A percentile compares a stretch with the other conserved stretches of the same genome.
phyloP scores from a whole-genome alignment of 2,888 invertebrate genomes.

The Xanthia togata region DNA sequence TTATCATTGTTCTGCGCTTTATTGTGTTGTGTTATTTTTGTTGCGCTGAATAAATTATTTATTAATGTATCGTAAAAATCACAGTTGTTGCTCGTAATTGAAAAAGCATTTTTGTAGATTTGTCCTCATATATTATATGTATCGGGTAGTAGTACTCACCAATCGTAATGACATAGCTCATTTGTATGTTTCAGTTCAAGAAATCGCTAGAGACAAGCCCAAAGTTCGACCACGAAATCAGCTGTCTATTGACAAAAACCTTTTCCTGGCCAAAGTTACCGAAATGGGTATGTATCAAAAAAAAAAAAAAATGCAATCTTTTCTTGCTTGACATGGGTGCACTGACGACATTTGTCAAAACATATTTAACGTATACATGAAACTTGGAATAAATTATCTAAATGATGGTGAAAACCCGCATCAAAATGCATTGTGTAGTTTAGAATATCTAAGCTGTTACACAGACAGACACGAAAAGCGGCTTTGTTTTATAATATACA shows the following conservation, averaged over 20 bases:
- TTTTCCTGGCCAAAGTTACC: constrained; percentile 80
- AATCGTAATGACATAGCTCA: neutral
- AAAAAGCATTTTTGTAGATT: neutral
- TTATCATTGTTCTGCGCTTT: no score
- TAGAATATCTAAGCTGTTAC: neutral
- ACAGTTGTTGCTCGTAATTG: neutral
- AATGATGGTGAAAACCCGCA: neutral
- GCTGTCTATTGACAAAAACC: constrained; percentile 75
- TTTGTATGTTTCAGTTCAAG: constrained; percentile 77
- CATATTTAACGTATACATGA: neutral
- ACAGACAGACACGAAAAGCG: neutral
- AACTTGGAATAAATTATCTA: neutral
- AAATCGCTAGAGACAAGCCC: constrained; percentile 80
- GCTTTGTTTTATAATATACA: no score
- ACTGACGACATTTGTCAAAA: no score
- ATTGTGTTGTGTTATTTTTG: no score
- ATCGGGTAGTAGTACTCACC: no score
- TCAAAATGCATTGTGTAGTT: neutral
- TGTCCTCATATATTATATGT: neutral
- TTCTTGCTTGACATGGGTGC: no score
- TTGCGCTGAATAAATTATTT: no score
- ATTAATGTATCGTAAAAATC: no score
- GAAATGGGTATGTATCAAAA: constrained; percentile 80
- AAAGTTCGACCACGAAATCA: constrained; percentile 78
- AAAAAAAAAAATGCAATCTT: neutral